Percentiles rank a stretch among this genome's conserved stretches.
Evolutionary conservation across 2,888 invertebrate genomes (phyloP).

Genomic region (Nowickia ferox): DNA sequence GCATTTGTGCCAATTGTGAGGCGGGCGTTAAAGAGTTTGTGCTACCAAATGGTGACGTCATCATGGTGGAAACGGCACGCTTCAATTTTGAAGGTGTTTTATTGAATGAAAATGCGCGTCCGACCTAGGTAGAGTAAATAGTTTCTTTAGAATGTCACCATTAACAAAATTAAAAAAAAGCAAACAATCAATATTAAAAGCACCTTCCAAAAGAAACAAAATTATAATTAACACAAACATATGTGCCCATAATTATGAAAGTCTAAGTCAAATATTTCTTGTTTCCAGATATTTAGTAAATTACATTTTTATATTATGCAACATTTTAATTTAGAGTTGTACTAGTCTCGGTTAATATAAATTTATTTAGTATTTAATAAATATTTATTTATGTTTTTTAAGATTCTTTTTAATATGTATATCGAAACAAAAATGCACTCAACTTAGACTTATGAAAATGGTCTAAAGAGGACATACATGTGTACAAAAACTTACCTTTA

Average conservation of each 20-base stretch:
- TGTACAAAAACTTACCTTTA: conserved; percentile 85
- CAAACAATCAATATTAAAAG: background rate
- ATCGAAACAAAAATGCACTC: too few relatives aligned
- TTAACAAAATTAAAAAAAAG: conserved; percentile 42
- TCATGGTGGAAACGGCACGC: conserved; percentile 96
- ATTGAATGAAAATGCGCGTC: conserved; percentile 97
- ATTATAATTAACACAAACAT: conserved; percentile 6
- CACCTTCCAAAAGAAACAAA: conserved; percentile 14
- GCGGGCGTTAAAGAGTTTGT: conserved; percentile 92
- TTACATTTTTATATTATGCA: too few relatives aligned
- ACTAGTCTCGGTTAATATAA: too few relatives aligned
- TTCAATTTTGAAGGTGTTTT: conserved; percentile 97
- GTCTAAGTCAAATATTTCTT: too few relatives aligned
- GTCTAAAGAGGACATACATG: too few relatives aligned
- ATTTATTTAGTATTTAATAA: too few relatives aligned
- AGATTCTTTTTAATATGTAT: too few relatives aligned
- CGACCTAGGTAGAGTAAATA: conserved; percentile 85
- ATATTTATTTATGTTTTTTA: too few relatives aligned
- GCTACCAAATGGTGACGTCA: conserved; percentile 94
- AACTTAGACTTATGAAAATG: too few relatives aligned
- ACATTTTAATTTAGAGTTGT: too few relatives aligned
- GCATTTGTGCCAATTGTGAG: conserved; percentile 93
- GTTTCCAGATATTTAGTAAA: too few relatives aligned
- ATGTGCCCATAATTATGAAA: background rate
- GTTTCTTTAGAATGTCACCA: conserved; percentile 65